These are phyloP conservation scores for Tipula lateralis DNA, from an alignment of 2,888 invertebrate genomes.

Conservation along the genomic window DNA sequence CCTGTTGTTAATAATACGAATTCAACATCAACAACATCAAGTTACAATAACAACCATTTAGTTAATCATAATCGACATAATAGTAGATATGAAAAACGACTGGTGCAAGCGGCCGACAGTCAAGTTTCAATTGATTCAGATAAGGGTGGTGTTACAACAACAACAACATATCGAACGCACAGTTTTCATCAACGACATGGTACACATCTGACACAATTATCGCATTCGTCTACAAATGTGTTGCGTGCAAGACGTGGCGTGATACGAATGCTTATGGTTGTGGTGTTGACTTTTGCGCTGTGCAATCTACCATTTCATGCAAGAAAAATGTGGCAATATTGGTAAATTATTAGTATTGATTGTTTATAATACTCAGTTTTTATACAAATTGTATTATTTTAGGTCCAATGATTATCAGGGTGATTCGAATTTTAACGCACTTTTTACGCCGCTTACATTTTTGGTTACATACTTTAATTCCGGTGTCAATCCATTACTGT, in stretches of 20 bases:
- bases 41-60: conserved; percentile 39
- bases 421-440: conserved; percentile 66
- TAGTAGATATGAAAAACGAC: conserved; percentile 46
- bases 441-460: conserved; percentile 80
- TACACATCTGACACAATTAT: conserved; percentile 56
- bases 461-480: conserved; percentile 86
- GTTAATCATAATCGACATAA: conserved; percentile 47
- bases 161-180: conserved; percentile 19
- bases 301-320: conserved; percentile 88
- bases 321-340: conserved; percentile 82
- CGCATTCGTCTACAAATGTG: conserved; percentile 69
- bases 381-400: background rate
- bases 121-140: conserved; percentile 21
- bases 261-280: conserved; percentile 81
- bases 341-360: conserved; percentile 47
- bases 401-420: conserved; percentile 62
- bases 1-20: conserved; percentile 47
- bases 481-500: conserved; percentile 83
- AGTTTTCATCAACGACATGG: conserved; percentile 45
- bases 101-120: conserved; percentile 42
- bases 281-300: conserved; percentile 81
- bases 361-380: background rate
- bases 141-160: background rate
- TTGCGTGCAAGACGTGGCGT: conserved; percentile 76
- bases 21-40: conserved; percentile 41